These are phyloP conservation scores for Zaprionus bogoriensis DNA, from an alignment of 2,888 invertebrate genomes.

Conservation along the genomic window DNA sequence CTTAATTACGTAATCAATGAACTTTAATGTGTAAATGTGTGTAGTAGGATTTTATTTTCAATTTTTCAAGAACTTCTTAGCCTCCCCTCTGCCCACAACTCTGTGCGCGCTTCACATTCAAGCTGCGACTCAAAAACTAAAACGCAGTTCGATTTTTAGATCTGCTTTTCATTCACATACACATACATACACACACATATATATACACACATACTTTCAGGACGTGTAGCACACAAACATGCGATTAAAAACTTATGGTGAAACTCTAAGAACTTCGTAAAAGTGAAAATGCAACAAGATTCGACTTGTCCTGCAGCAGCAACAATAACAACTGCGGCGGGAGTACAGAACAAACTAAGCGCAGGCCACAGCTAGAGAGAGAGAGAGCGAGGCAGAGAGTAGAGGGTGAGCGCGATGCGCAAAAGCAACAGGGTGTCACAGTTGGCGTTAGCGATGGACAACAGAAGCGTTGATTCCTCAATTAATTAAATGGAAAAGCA, in stretches of 20 bases:
- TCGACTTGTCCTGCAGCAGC: conserved; percentile 6
- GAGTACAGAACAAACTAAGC: conserved; percentile 23
- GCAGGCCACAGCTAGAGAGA: not conserved
- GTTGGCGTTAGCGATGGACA: conserved; percentile 12
- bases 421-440: conserved; percentile 53
- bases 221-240: conserved; percentile 1
- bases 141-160: not conserved
- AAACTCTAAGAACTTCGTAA: conserved; percentile 24
- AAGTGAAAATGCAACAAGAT: conserved; percentile 42
- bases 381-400: conserved; percentile 7
- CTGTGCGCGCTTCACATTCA: not conserved
- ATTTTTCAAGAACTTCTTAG: not conserved
- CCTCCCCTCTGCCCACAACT: not conserved
- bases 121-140: too few species aligned
- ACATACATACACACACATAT: not conserved
- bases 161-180: not conserved
- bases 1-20: not conserved
- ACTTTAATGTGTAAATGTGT: too few species aligned
- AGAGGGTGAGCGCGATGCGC: conserved; percentile 37
- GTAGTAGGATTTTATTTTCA: too few species aligned
- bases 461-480: not conserved
- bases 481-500: not conserved
- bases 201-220: not conserved
- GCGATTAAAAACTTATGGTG: conserved; percentile 11
- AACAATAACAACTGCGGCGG: conserved; percentile 25